Evolutionary conservation across 2,888 invertebrate species (phyloP).

Genomic region (Artemia sp.): DNA sequence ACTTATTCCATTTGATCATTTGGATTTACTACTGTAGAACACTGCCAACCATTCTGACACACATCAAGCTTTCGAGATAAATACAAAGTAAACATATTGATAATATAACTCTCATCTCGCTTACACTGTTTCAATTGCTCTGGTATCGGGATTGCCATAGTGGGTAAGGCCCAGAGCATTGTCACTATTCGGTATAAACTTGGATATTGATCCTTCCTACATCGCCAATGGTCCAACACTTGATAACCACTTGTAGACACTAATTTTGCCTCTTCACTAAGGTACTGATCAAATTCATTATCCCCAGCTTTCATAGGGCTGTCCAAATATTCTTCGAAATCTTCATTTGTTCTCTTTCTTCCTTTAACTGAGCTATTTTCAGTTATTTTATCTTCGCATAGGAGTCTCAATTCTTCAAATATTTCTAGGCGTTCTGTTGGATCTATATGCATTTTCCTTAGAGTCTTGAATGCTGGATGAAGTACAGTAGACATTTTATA

Average conservation of each 20-base stretch:
- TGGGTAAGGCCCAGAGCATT: neutral
- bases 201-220: neutral
- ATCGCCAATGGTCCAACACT: neutral
- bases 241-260: neutral
- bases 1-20: too few species aligned
- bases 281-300: neutral
- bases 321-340: conserved; percentile 2
- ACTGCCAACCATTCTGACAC: too few species aligned
- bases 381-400: neutral
- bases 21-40: too few species aligned
- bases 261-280: neutral
- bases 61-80: neutral
- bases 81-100: conserved; percentile 3
- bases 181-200: neutral
- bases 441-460: conserved; percentile 19
- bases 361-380: neutral
- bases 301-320: neutral
- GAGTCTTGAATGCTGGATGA: conserved; percentile 21
- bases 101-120: neutral
- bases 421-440: conserved; percentile 19
- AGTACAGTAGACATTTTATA: conserved; percentile 18
- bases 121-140: neutral
- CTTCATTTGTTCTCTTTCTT: neutral
- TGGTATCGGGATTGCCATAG: neutral
- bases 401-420: conserved; percentile 16